Conservation (phyloP, 2,113 vertebrate genomes). For the Toxostoma redivivum region DNA sequence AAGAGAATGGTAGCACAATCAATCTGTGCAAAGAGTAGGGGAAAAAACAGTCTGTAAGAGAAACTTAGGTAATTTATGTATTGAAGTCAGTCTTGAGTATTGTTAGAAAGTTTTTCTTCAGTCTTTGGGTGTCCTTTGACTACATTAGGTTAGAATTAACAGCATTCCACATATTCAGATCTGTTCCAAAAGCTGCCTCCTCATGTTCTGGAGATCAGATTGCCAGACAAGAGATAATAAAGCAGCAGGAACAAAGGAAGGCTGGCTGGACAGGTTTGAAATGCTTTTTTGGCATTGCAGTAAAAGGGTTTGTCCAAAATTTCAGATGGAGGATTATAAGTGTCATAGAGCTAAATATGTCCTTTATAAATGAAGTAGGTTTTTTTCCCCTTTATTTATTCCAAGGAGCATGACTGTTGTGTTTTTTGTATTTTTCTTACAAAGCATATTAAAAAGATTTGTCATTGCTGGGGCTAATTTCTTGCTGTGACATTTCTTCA, state of each 20-base stretch:
- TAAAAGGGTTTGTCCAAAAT: neutral
- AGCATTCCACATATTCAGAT: neutral
- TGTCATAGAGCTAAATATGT: neutral
- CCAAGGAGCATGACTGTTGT: neutral
- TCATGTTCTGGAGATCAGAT: slow-evolving; percentile 38
- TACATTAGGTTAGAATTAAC: neutral
- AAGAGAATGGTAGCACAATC: neutral
- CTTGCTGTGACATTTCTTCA: neutral
- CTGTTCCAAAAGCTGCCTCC: slow-evolving; percentile 17
- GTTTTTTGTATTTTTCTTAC: neutral
- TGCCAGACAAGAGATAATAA: slow-evolving; percentile 40
- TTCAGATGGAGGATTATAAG: neutral
- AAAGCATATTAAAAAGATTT: neutral
- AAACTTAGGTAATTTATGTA: neutral
- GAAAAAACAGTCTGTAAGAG: neutral
- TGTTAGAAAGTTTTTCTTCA: neutral
- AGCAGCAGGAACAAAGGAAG: slow-evolving; percentile 53
- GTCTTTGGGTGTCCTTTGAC: neutral
- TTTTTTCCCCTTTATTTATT: neutral
- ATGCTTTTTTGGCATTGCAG: neutral
- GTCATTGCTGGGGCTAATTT: neutral
- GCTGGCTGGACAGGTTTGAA: slow-evolving; percentile 25
- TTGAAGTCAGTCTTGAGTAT: neutral
- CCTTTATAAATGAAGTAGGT: neutral
- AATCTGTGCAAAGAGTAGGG: neutral